These are phyloP conservation scores for Danio aesculapii DNA, from an alignment of 2,797 vertebrate species.

Conservation along the genomic window DNA sequence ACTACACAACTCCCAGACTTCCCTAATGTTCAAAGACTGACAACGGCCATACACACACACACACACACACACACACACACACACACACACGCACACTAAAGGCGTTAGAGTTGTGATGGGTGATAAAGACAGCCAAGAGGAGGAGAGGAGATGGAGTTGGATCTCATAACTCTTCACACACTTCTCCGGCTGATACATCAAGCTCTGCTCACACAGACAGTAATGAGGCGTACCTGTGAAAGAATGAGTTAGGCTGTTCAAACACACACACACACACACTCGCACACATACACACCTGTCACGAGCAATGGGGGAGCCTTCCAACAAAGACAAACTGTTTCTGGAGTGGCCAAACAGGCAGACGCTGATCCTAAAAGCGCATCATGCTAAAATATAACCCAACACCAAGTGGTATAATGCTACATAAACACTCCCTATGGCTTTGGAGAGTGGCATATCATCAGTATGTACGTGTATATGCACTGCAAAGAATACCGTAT, in stretches of 20 bases:
- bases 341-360: conserved; percentile 13
- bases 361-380: background rate
- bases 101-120: conserved; percentile 18
- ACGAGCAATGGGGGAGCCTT: background rate
- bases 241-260: conserved; percentile 33
- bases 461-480: background rate
- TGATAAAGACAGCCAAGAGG: conserved; percentile 38
- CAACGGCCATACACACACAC: background rate
- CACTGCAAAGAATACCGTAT: background rate
- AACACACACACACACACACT: conserved; percentile 2
- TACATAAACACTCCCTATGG: conserved; percentile 1
- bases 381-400: background rate
- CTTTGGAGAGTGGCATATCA: background rate
- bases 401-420: background rate
- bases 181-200: conserved; percentile 35
- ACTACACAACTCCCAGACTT: too few species aligned
- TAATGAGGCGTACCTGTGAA: conserved; percentile 45
- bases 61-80: conserved; percentile 1
- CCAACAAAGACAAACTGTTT: conserved; percentile 27
- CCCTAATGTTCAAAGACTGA: too few species aligned
- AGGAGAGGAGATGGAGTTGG: conserved; percentile 24
- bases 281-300: conserved; percentile 7
- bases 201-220: conserved; percentile 33
- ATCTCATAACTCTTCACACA: conserved; percentile 40
- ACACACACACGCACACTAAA: background rate